Percentiles rank a stretch among this genome's conserved stretches.
phyloP scores from a whole-genome alignment of 1,140 invertebrate species.

The Rhynchophorus ferrugineus region DNA sequence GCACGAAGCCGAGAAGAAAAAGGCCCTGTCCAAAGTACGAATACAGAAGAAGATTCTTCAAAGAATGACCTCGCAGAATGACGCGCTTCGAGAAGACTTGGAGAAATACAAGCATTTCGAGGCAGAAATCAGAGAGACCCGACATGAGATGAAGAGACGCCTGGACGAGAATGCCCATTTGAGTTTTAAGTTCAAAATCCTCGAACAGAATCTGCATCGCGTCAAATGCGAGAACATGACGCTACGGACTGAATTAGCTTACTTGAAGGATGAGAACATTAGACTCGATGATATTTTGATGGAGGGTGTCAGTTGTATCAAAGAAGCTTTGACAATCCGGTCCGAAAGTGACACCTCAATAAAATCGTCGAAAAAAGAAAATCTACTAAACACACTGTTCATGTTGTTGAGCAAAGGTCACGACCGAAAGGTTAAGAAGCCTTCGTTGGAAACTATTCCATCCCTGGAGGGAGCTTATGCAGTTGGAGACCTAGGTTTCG shows the following conservation, averaged over 20 bases:
- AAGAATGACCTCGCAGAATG: conserved; percentile 40
- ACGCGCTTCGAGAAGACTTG: conserved; percentile 46
- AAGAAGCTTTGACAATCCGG: conserved; percentile 49
- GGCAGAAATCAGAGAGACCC: conserved; percentile 43
- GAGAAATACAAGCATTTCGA: conserved; percentile 46
- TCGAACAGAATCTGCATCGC: conserved; percentile 54
- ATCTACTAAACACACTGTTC: conserved; percentile 48
- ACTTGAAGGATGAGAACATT: conserved; percentile 46
- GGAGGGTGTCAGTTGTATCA: conserved; percentile 50
- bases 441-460: conserved; percentile 31
- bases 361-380: conserved; percentile 36
- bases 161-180: conserved; percentile 42
- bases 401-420: conserved; percentile 48
- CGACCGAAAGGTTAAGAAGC: conserved; percentile 39
- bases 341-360: conserved; percentile 21
- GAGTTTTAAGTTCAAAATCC: conserved; percentile 43
- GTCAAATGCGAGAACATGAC: conserved; percentile 26
- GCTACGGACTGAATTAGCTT: conserved; percentile 42
- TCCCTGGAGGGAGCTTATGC: conserved; percentile 30
- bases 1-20: conserved; percentile 42
- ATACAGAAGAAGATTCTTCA: conserved; percentile 42
- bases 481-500: conserved; percentile 36
- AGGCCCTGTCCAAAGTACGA: conserved; percentile 40
- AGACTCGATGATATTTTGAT: conserved; percentile 49
- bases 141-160: conserved; percentile 40